Conservation (phyloP, 2,888 invertebrate species). For the Pammene aurita region DNA sequence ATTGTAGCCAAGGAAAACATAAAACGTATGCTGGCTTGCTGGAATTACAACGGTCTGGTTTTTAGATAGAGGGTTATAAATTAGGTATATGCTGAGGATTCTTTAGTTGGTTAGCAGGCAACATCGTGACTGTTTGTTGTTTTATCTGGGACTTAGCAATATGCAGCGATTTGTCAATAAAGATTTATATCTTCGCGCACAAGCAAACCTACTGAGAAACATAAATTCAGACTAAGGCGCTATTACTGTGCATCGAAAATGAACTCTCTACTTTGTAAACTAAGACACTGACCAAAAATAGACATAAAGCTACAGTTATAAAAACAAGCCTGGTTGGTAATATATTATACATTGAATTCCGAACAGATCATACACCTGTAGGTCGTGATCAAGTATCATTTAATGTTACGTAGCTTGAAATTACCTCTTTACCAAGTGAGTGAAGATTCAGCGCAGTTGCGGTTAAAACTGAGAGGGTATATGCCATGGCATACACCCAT, state of each 20-base stretch:
- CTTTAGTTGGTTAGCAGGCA: slow-evolving; percentile 7
- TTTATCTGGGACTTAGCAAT: slow-evolving; percentile 9
- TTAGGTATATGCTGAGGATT: not conserved
- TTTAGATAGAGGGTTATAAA: slow-evolving; percentile 2
- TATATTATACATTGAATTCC: not conserved
- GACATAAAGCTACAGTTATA: not conserved
- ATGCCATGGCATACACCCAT: too few species aligned
- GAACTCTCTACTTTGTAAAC: not conserved
- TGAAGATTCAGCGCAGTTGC: slow-evolving; percentile 11
- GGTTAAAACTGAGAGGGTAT: slow-evolving; percentile 1
- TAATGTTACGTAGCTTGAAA: not conserved
- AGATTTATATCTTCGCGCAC: slow-evolving; percentile 8
- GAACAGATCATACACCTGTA: not conserved
- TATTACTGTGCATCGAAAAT: not conserved
- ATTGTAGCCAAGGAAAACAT: slow-evolving; percentile 6
- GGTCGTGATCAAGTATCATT: not conserved
- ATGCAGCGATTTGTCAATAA: slow-evolving; percentile 12
- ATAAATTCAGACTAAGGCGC: not conserved
- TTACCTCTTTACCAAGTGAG: not conserved
- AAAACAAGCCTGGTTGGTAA: not conserved
- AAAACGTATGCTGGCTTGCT: slow-evolving; percentile 3
- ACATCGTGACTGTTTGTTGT: slow-evolving; percentile 13
- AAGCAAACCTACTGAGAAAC: not conserved
- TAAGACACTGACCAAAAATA: not conserved
- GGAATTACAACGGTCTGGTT: slow-evolving; percentile 7